phyloP scores from a whole-genome alignment of 2,113 vertebrate genomes.

The Fregata magnificens region DNA sequence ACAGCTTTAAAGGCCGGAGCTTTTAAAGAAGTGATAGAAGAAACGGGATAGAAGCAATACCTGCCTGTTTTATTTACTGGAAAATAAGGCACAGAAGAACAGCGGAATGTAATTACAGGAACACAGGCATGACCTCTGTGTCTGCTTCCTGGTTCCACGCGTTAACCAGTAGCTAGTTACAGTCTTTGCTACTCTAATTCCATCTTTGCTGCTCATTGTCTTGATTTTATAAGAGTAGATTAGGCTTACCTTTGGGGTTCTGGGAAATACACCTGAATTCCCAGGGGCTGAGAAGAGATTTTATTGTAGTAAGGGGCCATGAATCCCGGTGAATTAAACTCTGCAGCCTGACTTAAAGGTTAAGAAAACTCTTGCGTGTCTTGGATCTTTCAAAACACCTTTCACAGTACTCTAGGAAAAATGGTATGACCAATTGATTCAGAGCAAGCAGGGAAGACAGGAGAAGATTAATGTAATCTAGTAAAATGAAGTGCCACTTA shows the following conservation, averaged over 20 bases:
- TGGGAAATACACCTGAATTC: not conserved
- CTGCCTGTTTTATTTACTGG: not conserved
- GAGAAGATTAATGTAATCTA: not conserved
- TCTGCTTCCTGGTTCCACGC: fast-evolving
- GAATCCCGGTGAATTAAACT: not conserved
- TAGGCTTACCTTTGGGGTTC: not conserved
- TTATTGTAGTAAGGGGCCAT: not conserved
- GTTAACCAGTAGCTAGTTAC: not conserved
- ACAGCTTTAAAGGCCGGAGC: not conserved
- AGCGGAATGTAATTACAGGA: not conserved
- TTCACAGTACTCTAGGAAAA: not conserved
- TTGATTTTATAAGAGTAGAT: not conserved
- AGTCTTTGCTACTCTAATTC: not conserved
- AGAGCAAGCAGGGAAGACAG: not conserved
- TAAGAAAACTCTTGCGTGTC: not conserved
- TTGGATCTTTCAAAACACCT: not conserved
- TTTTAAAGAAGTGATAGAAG: not conserved
- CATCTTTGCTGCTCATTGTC: not conserved
- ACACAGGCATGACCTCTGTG: not conserved
- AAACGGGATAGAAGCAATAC: not conserved
- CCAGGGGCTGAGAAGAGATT: not conserved
- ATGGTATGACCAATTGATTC: not conserved
- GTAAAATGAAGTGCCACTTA: not conserved
- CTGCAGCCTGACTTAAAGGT: not conserved
- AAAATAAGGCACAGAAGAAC: not conserved